Conservation (phyloP, 2,113 vertebrate species). For the Polypterus senegalus region DNA sequence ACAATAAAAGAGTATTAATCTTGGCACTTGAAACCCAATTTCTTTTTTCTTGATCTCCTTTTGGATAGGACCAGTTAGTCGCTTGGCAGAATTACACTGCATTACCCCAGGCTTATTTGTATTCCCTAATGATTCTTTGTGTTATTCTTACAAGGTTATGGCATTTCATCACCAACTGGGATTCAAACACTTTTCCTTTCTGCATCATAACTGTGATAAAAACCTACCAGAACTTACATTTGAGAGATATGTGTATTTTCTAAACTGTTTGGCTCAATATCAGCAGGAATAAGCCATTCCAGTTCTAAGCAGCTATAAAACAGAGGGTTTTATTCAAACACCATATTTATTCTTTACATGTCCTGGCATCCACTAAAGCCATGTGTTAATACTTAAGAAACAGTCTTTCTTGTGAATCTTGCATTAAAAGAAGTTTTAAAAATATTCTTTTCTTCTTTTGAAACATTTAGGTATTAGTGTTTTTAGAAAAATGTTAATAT, state of each 20-base stretch:
- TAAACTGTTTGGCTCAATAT: background rate
- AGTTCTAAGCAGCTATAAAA: constrained; percentile 7
- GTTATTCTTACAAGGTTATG: constrained; percentile 29
- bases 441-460: background rate
- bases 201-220: constrained; percentile 21
- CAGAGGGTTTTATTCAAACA: constrained; percentile 8
- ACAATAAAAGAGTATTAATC: constrained; percentile 35
- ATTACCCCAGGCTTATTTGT: constrained; percentile 20
- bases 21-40: constrained; percentile 32
- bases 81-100: constrained; percentile 24
- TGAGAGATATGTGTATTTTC: background rate
- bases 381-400: constrained; percentile 9
- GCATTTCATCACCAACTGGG: constrained; percentile 31
- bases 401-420: constrained; percentile 20
- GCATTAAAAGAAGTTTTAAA: constrained; percentile 19
- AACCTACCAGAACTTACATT: background rate
- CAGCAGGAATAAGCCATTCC: constrained; percentile 6
- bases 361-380: constrained; percentile 8
- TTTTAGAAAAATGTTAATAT: too few species aligned
- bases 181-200: constrained; percentile 22
- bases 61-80: constrained; percentile 26
- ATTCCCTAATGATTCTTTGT: constrained; percentile 40
- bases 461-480: too few species aligned
- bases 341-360: constrained; percentile 5
- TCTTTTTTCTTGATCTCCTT: constrained; percentile 22